phyloP scores from a whole-genome alignment of 2,113 vertebrate genomes.

The Chaetodon auriga region DNA sequence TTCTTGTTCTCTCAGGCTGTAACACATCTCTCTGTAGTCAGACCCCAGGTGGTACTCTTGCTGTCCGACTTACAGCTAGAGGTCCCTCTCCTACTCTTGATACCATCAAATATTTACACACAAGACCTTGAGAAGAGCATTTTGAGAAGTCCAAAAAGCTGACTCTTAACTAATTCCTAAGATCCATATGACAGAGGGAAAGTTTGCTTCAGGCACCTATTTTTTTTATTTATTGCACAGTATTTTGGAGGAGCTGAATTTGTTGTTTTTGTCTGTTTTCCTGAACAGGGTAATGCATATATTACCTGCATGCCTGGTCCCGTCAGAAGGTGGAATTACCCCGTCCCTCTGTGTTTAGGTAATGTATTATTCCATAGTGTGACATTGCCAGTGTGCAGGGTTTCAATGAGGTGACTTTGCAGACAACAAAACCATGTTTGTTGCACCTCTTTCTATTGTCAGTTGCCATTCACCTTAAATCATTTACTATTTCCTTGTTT shows the following conservation, averaged over 20 bases:
- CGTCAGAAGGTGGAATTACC: constrained; percentile 98
- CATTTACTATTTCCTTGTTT: constrained; percentile 8
- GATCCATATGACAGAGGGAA: constrained; percentile 17
- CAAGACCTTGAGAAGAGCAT: constrained; percentile 33
- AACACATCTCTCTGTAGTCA: constrained; percentile 35
- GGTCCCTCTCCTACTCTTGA: constrained; percentile 17
- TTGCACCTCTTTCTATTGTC: constrained; percentile 18
- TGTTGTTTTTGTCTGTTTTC: constrained; percentile 60
- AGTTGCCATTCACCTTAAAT: constrained; percentile 32
- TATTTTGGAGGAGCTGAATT: constrained; percentile 24
- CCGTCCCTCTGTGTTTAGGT: constrained; percentile 97
- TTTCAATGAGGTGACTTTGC: constrained; percentile 51
- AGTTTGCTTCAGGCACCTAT: constrained; percentile 25
- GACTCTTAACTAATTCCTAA: constrained; percentile 33
- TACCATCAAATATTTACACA: constrained; percentile 59
- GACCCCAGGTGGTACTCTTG: constrained; percentile 18
- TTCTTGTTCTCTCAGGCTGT: constrained; percentile 25
- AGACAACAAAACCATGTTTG: constrained; percentile 41
- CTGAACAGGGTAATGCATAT: constrained; percentile 92
- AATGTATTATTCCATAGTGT: constrained; percentile 64
- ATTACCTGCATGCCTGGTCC: constrained; percentile 99
- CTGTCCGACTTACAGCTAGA: constrained; percentile 31
- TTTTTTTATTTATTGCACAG: background rate
- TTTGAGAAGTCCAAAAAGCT: constrained; percentile 29
- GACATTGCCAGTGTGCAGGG: constrained; percentile 8